A percentile compares a stretch with the other conserved stretches of the same genome.
These are phyloP conservation scores for Caenorhabditis doughertyi DNA, from an alignment of 2,888 invertebrate species.

Conservation along the genomic window DNA sequence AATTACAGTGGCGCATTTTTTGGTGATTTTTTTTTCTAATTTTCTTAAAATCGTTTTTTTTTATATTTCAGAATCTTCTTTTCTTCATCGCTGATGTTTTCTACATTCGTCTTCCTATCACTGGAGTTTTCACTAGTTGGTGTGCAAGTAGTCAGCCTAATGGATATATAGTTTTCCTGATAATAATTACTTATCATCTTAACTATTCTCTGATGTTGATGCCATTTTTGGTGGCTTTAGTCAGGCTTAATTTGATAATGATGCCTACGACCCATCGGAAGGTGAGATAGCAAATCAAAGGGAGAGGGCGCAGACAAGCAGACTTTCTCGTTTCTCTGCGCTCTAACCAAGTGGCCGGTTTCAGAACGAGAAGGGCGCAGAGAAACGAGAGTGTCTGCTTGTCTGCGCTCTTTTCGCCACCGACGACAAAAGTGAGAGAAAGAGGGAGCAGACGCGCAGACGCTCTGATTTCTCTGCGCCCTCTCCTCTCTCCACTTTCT, in stretches of 20 bases:
- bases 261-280: slow-evolving; percentile 24
- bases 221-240: neutral
- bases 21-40: neutral
- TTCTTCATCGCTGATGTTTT: slow-evolving; percentile 2
- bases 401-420: too few species aligned
- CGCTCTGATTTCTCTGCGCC: too few species aligned
- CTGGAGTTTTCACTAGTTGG: slow-evolving; percentile 3
- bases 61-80: slow-evolving; percentile 7
- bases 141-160: slow-evolving; percentile 9
- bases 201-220: neutral
- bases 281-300: neutral
- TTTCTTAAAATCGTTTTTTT: neutral
- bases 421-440: too few species aligned
- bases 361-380: too few species aligned
- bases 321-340: too few species aligned
- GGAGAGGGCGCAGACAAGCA: too few species aligned
- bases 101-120: neutral
- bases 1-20: neutral
- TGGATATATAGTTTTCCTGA: neutral
- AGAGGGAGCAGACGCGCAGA: too few species aligned
- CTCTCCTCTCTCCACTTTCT: too few species aligned
- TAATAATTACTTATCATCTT: slow-evolving; percentile 4
- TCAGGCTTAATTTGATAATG: slow-evolving; percentile 7
- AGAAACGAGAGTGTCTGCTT: too few species aligned
- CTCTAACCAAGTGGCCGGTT: too few species aligned